Conservation (phyloP, 2,888 invertebrate species). For the Unio delphinus region DNA sequence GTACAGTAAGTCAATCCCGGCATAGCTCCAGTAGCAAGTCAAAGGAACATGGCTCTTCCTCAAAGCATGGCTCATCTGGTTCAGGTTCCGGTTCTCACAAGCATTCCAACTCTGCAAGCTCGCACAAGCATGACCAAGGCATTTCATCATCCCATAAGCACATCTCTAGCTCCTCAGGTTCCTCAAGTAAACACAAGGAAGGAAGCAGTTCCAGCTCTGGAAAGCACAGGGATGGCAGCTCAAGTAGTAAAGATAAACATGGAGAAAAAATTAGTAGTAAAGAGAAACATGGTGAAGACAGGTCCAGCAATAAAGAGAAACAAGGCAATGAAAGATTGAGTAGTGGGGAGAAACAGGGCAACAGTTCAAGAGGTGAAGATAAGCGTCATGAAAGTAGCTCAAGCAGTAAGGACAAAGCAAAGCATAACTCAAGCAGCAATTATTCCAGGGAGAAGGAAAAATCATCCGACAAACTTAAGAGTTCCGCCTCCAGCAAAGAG, state of each 20-base stretch:
- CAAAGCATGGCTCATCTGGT: too few relatives aligned
- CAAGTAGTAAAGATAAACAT: conserved; percentile 17
- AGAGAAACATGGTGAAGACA: conserved; percentile 15
- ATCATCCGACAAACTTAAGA: conserved; percentile 2
- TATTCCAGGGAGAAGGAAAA: background rate
- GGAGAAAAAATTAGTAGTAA: conserved; percentile 15
- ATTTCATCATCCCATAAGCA: background rate
- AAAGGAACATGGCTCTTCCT: conserved; percentile 7
- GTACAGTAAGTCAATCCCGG: background rate
- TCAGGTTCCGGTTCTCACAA: conserved; percentile 3
- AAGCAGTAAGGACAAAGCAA: conserved; percentile 22
- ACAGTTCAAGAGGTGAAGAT: conserved; percentile 18
- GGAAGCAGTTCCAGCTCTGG: conserved; percentile 20
- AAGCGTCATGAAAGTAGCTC: conserved; percentile 21
- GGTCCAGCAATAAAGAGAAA: conserved; percentile 5
- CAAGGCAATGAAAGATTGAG: conserved; percentile 20
- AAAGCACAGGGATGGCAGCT: conserved; percentile 43
- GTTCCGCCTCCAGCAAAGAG: conserved; percentile 16
- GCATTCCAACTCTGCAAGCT: conserved; percentile 5
- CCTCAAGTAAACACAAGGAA: conserved; percentile 25
- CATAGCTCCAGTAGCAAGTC: conserved; percentile 14
- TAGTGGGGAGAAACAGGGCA: conserved; percentile 12
- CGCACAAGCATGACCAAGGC: conserved; percentile 5
- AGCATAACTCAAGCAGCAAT: conserved; percentile 9
- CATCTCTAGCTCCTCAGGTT: background rate